These are phyloP conservation scores for Drosophila subquinaria DNA, from an alignment of 2,888 invertebrate genomes.

Conservation along the genomic window DNA sequence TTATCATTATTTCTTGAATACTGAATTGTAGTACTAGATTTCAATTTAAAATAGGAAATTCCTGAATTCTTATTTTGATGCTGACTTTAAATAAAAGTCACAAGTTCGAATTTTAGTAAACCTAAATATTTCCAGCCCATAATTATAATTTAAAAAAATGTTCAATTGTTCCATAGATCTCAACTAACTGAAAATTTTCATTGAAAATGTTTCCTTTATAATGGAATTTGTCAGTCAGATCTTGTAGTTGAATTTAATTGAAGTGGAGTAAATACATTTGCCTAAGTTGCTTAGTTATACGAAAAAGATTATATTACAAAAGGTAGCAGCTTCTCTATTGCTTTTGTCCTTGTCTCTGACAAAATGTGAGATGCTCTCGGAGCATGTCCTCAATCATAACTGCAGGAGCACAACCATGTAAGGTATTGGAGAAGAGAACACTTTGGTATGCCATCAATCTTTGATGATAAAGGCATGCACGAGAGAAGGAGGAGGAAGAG, in stretches of 20 bases:
- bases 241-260: not conserved
- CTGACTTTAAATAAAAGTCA: too few species aligned
- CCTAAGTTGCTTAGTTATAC: constrained; percentile 1
- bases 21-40: not conserved
- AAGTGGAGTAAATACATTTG: constrained; percentile 1
- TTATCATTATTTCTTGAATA: not conserved
- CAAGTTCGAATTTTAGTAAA: too few species aligned
- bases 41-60: too few species aligned
- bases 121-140: too few species aligned
- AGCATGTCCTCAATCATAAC: constrained; percentile 22
- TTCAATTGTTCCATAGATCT: not conserved
- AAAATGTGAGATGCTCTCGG: not conserved
- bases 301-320: not conserved
- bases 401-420: constrained; percentile 12
- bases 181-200: not conserved
- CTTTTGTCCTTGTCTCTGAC: constrained; percentile 1
- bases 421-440: constrained; percentile 21
- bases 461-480: constrained; percentile 60
- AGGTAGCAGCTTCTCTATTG: not conserved
- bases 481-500: not conserved
- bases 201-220: not conserved
- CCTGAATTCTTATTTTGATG: too few species aligned
- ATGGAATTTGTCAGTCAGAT: not conserved
- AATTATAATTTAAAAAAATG: not conserved
- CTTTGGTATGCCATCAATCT: constrained; percentile 68